Evolutionary conservation across 2,113 vertebrate genomes (phyloP), one percentile per base, ranked within the genome.

Genomic region (Zosterops borbonicus): DNA sequence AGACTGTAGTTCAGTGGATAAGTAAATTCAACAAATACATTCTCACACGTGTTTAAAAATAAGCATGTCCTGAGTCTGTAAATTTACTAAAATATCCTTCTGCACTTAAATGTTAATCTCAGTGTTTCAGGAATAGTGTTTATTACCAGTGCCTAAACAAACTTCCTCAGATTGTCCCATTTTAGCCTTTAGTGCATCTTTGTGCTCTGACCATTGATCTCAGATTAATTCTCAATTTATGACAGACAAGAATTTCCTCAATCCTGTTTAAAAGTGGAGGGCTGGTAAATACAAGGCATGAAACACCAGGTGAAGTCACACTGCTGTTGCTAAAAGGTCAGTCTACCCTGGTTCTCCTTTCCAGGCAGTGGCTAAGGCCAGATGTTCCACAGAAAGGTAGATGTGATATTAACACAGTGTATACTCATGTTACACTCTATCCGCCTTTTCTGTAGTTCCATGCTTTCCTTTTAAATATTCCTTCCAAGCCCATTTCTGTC

Each of bases 171-270:
- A 60, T 14, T 86, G 55, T n/a, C 58, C 53, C 74, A 50, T 76
- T 93, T 62, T 25, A 69, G 35, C 63, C n/a, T 62, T 56, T 19
- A 70, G 35, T 22, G 24, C 28, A 67, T 52, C 39, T 89, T 69
- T 0, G 0, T 53, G 16, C 15, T 89, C 35, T 67, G 67, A 47
- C 20, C 3, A 4, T 49, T 15, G 21, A 37, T 9, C n/a, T 84
- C 25, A 46, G 27, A 74, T 59, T 56, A 78, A 49, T 81, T 75
- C 27, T 60, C 35, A 8, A 44, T 76, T 83, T 37, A 67, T 9
- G 13, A 68, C n/a, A 52, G 37, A 31, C 2, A 53, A n/a, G 49
- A 60, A 62, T 41, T 46, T 67, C 68, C 53, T 41, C 64, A 52
- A 52, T 41, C 78, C 31, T 41, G 42, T 70, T 15, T 17, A 84